Conservation (phyloP, 2,113 vertebrate genomes). For the Dolichallabes microphthalmus region DNA sequence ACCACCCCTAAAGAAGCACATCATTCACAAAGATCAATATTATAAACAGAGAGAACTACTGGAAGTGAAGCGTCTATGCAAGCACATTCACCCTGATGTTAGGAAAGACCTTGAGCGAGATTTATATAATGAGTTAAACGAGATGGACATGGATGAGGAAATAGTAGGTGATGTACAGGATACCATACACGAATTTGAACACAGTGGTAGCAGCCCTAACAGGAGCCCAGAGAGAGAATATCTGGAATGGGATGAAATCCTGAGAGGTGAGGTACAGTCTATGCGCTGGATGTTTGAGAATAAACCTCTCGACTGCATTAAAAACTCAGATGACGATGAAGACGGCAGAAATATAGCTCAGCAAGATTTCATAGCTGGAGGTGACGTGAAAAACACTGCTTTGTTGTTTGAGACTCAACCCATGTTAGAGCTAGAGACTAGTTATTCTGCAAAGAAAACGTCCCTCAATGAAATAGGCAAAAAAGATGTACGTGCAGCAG, state of each 20-base stretch:
- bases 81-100: slow-evolving; percentile 80
- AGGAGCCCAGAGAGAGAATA: slow-evolving; percentile 74
- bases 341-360: slow-evolving; percentile 65
- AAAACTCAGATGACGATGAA: slow-evolving; percentile 67
- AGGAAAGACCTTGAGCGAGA: slow-evolving; percentile 81
- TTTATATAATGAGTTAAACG: slow-evolving; percentile 73
- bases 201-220: slow-evolving; percentile 65
- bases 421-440: slow-evolving; percentile 63
- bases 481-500: slow-evolving; percentile 73
- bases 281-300: slow-evolving; percentile 85
- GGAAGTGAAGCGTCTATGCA: slow-evolving; percentile 83
- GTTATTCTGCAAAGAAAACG: slow-evolving; percentile 61
- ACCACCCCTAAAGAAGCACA: slow-evolving; percentile 58
- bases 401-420: slow-evolving; percentile 88
- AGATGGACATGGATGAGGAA: slow-evolving; percentile 62
- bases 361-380: slow-evolving; percentile 78
- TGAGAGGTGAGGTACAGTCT: slow-evolving; percentile 81
- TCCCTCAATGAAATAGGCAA: slow-evolving; percentile 76
- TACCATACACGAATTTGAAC: slow-evolving; percentile 73
- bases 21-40: slow-evolving; percentile 72
- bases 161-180: slow-evolving; percentile 67
- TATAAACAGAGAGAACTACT: slow-evolving; percentile 77
- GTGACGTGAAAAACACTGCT: slow-evolving; percentile 78
- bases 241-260: slow-evolving; percentile 79
- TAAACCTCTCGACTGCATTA: slow-evolving; percentile 78